These are phyloP conservation scores for Stenurella melanura DNA, from an alignment of 2,888 invertebrate species.

Conservation along the genomic window DNA sequence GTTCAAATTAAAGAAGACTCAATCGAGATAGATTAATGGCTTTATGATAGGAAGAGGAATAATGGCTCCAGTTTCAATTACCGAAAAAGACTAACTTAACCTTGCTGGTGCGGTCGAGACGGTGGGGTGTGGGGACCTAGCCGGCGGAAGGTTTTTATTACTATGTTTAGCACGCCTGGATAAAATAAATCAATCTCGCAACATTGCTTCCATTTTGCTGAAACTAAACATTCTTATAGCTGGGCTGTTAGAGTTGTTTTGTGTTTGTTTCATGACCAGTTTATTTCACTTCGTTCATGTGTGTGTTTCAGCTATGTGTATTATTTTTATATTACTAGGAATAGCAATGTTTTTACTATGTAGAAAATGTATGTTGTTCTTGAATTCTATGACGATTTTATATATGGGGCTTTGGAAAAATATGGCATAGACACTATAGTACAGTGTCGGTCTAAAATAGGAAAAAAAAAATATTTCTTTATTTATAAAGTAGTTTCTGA, in stretches of 20 bases:
- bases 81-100: conserved; percentile 40
- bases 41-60: conserved; percentile 52
- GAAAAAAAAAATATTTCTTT: too few relatives aligned
- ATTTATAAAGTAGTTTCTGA: too few relatives aligned
- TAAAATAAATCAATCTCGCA: conserved; percentile 54
- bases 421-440: too few relatives aligned
- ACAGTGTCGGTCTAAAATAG: too few relatives aligned
- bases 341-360: background rate
- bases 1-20: conserved; percentile 46
- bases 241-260: conserved; percentile 45
- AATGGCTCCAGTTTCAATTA: conserved; percentile 56
- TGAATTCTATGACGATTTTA: too few relatives aligned
- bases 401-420: too few relatives aligned
- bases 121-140: background rate
- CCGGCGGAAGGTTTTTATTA: conserved; percentile 49
- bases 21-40: conserved; percentile 51
- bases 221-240: conserved; percentile 52
- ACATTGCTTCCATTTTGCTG: conserved; percentile 54
- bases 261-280: conserved; percentile 46
- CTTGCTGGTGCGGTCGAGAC: conserved; percentile 14
- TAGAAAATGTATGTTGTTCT: background rate
- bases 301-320: background rate
- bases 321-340: background rate
- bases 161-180: conserved; percentile 53
- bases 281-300: conserved; percentile 40